Percentiles rank a stretch among this genome's conserved stretches.
Conservation (phyloP, 1,140 invertebrate genomes). For the Caerostris extrusa region DNA sequence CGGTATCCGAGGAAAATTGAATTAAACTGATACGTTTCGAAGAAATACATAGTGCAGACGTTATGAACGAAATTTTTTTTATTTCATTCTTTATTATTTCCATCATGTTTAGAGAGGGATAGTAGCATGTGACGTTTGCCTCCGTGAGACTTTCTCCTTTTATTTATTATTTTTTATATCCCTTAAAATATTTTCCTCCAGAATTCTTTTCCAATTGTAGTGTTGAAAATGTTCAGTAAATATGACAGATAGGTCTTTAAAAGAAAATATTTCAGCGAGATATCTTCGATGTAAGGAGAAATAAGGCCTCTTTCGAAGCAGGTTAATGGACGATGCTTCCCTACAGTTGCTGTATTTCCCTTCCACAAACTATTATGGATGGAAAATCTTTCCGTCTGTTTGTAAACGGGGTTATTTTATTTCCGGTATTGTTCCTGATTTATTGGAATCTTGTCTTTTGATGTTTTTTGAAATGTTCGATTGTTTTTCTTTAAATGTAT, state of each 20-base stretch:
- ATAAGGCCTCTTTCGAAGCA: background rate
- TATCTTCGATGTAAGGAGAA: background rate
- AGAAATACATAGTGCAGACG: constrained; percentile 38
- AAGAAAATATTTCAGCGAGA: background rate
- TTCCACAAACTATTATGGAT: background rate
- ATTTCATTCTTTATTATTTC: background rate
- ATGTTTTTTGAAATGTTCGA: background rate
- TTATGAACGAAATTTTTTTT: background rate
- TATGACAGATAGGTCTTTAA: constrained; percentile 27
- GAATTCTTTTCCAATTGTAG: background rate
- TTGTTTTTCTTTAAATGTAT: no score
- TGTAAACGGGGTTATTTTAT: no score
- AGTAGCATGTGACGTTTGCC: background rate
- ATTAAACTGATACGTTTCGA: constrained; percentile 49
- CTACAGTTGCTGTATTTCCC: background rate
- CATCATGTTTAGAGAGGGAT: background rate
- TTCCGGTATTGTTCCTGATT: no score
- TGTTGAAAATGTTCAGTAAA: constrained; percentile 19
- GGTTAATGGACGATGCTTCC: constrained; percentile 8
- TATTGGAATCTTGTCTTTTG: background rate
- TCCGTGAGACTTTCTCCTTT: background rate
- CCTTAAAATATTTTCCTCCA: background rate
- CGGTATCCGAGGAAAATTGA: constrained; percentile 48
- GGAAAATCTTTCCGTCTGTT: background rate
- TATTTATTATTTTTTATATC: background rate